phyloP scores from a whole-genome alignment of 2,888 invertebrate genomes.

The Gastracanthus pulcherrimus region DNA sequence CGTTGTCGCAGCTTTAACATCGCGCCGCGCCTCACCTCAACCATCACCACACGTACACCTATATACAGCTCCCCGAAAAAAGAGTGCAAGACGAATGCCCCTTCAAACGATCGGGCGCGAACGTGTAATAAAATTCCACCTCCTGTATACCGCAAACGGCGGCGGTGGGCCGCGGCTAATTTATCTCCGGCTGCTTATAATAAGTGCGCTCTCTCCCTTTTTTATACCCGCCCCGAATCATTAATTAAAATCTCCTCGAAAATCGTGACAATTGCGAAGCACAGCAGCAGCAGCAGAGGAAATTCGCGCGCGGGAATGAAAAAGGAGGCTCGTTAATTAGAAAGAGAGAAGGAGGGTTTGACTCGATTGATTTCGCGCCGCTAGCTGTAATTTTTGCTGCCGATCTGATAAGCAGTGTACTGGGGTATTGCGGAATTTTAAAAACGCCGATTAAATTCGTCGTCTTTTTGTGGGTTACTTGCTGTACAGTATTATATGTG shows the following conservation, averaged over 20 bases:
- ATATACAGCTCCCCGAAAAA: background rate
- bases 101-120: conserved; percentile 9
- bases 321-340: conserved; percentile 47
- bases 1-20: background rate
- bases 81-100: conserved; percentile 17
- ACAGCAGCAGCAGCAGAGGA: background rate
- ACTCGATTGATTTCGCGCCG: conserved; percentile 45
- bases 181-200: conserved; percentile 41
- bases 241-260: conserved; percentile 45
- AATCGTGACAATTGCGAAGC: conserved; percentile 11
- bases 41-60: too few relatives aligned
- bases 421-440: conserved; percentile 37
- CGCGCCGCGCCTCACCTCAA: too few relatives aligned
- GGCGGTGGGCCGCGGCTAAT: conserved; percentile 5
- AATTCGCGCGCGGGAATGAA: background rate
- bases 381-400: conserved; percentile 28
- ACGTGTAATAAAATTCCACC: conserved; percentile 33
- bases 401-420: conserved; percentile 47
- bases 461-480: background rate
- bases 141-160: background rate
- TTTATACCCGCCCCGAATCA: conserved; percentile 27
- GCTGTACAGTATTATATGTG: background rate
- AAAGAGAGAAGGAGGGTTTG: background rate
- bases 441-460: conserved; percentile 43
- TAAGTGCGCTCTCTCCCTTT: conserved; percentile 42